Conservation (phyloP, 2,113 vertebrate genomes). For the Oryzias celebensis region DNA sequence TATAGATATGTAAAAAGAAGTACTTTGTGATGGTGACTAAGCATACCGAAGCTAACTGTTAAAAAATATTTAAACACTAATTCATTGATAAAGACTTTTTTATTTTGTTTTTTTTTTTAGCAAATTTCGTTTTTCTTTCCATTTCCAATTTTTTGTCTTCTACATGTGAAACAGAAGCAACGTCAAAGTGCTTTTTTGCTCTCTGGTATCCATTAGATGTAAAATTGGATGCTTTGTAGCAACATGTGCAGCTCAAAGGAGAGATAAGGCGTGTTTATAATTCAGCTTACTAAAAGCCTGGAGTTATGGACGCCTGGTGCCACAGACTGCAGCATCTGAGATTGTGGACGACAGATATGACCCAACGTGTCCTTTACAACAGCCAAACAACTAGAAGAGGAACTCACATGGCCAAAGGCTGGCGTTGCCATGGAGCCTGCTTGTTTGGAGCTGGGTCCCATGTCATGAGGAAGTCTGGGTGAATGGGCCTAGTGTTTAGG, state of each 20-base stretch:
- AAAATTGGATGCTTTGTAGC: conserved; percentile 2
- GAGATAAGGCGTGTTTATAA: conserved; percentile 23
- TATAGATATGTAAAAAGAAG: too few relatives aligned
- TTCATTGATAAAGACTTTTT: too few relatives aligned
- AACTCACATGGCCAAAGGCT: conserved; percentile 44
- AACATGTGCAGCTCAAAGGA: not conserved
- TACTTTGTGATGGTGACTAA: too few relatives aligned
- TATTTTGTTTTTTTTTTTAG: too few relatives aligned
- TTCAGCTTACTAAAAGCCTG: not conserved
- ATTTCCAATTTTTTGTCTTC: too few relatives aligned
- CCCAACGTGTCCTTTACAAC: conserved; percentile 23
- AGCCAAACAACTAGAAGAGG: conserved; percentile 51
- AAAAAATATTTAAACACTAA: too few relatives aligned
- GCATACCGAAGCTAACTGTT: too few relatives aligned
- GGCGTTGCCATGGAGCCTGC: conserved; percentile 54
- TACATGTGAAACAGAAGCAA: too few relatives aligned
- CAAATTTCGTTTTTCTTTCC: too few relatives aligned
- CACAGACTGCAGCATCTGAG: conserved; percentile 22
- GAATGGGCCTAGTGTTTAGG: conserved; percentile 78
- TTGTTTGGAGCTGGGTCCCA: conserved; percentile 68
- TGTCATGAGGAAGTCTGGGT: conserved; percentile 49
- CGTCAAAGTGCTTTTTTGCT: too few relatives aligned
- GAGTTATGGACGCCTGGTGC: not conserved
- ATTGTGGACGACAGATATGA: not conserved
- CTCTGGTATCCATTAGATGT: too few relatives aligned